These are phyloP conservation scores for Epinotia nisella DNA, from an alignment of 2,888 invertebrate species.

Conservation along the genomic window DNA sequence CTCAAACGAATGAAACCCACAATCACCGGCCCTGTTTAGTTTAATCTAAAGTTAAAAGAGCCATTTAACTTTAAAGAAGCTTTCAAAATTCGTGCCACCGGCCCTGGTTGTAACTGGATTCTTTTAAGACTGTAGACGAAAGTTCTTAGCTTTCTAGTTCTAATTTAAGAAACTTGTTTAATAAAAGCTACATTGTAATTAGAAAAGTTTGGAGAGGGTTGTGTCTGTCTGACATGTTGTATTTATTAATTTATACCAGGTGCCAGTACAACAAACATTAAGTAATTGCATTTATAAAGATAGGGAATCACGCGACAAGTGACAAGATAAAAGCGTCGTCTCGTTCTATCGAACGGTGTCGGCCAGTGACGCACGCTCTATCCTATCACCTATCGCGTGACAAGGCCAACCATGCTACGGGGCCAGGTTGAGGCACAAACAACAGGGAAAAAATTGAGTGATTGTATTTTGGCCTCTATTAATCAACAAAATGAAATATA, in stretches of 20 bases:
- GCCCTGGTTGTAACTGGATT: conserved; percentile 15
- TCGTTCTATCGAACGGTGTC: too few species aligned
- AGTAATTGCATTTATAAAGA: too few species aligned
- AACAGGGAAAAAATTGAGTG: too few species aligned
- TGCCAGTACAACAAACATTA: not conserved
- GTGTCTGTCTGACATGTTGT: not conserved
- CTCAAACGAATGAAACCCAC: conserved; percentile 65
- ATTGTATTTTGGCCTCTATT: too few species aligned
- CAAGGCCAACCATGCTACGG: too few species aligned
- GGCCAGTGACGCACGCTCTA: too few species aligned
- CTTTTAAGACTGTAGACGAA: conserved; percentile 2
- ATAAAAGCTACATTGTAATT: conserved; percentile 9
- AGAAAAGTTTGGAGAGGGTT: not conserved
- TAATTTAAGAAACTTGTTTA: conserved; percentile 11
- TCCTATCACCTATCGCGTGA: too few species aligned
- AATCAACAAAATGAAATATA: too few species aligned
- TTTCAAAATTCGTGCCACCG: conserved; percentile 1
- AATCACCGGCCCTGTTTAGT: conserved; percentile 65
- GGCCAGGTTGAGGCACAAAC: too few species aligned
- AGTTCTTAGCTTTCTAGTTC: conserved; percentile 12
- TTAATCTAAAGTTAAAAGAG: conserved; percentile 71
- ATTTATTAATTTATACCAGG: not conserved
- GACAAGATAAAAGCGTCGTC: too few species aligned
- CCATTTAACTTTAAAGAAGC: conserved; percentile 67
- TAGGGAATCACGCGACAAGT: too few species aligned